Conservation (phyloP, 1,140 invertebrate species). For the Schlechtendalia chinensis region DNA sequence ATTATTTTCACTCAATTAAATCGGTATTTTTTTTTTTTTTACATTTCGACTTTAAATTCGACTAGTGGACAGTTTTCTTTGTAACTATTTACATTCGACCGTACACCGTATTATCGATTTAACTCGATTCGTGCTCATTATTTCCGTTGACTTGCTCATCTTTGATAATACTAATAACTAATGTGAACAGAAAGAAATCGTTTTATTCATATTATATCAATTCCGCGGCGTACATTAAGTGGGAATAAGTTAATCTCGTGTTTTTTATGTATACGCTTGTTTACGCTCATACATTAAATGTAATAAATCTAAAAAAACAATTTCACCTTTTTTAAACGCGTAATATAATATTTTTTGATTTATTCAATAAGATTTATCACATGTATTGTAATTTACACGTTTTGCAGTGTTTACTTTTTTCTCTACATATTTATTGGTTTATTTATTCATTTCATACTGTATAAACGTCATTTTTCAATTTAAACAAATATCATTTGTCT, state of each 20-base stretch:
- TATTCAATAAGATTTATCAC: neutral
- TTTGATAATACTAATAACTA: no score
- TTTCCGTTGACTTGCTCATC: no score
- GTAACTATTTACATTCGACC: no score
- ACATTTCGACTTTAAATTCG: no score
- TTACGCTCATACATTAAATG: neutral
- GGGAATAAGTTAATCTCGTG: neutral
- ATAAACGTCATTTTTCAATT: neutral
- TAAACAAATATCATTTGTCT: neutral
- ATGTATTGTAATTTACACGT: neutral
- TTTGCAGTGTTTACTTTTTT: neutral
- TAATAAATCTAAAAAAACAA: slow-evolving; percentile 1
- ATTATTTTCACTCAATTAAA: no score
- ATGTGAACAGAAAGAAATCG: neutral
- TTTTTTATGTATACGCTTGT: neutral
- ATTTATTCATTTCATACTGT: neutral
- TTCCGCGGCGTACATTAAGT: neutral
- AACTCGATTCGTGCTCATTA: no score
- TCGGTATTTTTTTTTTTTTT: no score
- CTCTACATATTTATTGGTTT: neutral
- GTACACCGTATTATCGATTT: no score
- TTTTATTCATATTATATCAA: neutral
- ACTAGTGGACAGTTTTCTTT: no score
- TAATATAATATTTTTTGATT: slow-evolving; percentile 7
- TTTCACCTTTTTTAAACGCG: neutral